Percentiles rank a stretch among this genome's conserved stretches.
Evolutionary conservation across 35 echinoderm and acorn worm species (phyloP).

Genomic region (Strongylocentrotus purpuratus): DNA sequence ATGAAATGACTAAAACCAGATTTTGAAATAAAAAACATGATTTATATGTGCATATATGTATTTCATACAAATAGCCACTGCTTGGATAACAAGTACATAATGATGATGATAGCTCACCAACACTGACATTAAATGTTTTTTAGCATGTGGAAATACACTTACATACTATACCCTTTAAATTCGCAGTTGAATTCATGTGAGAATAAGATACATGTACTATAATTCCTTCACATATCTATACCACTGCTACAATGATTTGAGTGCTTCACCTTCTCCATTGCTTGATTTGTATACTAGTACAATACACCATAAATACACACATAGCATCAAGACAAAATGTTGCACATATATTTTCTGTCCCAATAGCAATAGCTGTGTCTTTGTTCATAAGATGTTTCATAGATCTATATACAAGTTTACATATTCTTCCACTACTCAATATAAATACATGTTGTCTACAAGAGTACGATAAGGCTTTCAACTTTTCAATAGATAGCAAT

Average conservation of each 20-base stretch:
- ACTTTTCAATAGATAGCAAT: slow-evolving; percentile 21
- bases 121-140: neutral
- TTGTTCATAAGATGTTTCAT: neutral
- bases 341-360: neutral
- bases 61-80: slow-evolving; percentile 38
- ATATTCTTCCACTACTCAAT: slow-evolving; percentile 3
- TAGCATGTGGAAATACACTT: slow-evolving; percentile 23
- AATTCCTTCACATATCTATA: neutral
- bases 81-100: slow-evolving; percentile 17
- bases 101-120: neutral
- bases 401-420: slow-evolving; percentile 36
- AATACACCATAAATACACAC: slow-evolving; percentile 31
- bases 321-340: slow-evolving; percentile 6
- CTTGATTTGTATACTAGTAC: neutral
- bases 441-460: slow-evolving; percentile 21
- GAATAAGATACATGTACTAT: slow-evolving; percentile 16
- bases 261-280: neutral
- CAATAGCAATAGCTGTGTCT: neutral
- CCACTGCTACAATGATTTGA: neutral
- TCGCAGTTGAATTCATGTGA: neutral
- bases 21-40: slow-evolving; percentile 15
- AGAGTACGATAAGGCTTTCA: neutral
- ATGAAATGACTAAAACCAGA: slow-evolving; percentile 23
- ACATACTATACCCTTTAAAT: neutral
- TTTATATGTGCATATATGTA: slow-evolving; percentile 32